phyloP scores from a whole-genome alignment of 53 echinoderm and acorn worm genomes.

The Antedon mediterranea region DNA sequence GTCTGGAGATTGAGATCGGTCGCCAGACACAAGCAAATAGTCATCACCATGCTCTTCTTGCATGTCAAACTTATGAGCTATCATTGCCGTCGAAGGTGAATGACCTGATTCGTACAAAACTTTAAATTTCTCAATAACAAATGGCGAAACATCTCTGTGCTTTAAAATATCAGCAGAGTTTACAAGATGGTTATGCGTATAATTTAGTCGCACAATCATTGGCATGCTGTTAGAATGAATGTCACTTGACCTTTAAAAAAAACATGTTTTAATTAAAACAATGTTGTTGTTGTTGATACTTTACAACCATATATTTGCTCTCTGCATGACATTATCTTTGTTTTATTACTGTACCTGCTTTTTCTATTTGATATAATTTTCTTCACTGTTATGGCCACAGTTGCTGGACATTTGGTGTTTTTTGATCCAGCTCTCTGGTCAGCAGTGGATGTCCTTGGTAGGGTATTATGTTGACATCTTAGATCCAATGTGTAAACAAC shows the following conservation, averaged over 20 bases:
- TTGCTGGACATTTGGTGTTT: conserved; percentile 33
- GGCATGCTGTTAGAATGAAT: conserved; percentile 9
- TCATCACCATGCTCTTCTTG: conserved; percentile 21
- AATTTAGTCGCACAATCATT: conserved; percentile 10
- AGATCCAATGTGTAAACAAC: no score
- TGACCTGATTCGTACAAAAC: conserved; percentile 17
- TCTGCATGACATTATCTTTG: no score
- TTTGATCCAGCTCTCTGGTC: conserved; percentile 27
- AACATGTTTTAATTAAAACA: not conserved
- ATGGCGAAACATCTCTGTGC: conserved; percentile 22
- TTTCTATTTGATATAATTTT: not conserved
- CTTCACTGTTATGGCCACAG: conserved; percentile 15
- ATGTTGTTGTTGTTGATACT: no score
- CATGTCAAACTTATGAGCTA: conserved; percentile 26
- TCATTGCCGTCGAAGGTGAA: conserved; percentile 17
- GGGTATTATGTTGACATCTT: conserved; percentile 39
- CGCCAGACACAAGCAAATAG: conserved; percentile 17
- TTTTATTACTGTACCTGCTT: no score
- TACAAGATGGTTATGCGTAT: conserved; percentile 23
- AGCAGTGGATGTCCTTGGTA: conserved; percentile 19
- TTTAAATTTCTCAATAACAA: conserved; percentile 14
- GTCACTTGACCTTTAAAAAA: conserved; percentile 8
- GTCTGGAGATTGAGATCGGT: conserved; percentile 20
- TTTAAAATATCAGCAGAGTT: conserved; percentile 16
- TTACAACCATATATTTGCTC: no score